Percentiles rank a stretch among this genome's conserved stretches.
Conservation (phyloP, 2,113 vertebrate species). For the Onychorhynchus coronatus region DNA sequence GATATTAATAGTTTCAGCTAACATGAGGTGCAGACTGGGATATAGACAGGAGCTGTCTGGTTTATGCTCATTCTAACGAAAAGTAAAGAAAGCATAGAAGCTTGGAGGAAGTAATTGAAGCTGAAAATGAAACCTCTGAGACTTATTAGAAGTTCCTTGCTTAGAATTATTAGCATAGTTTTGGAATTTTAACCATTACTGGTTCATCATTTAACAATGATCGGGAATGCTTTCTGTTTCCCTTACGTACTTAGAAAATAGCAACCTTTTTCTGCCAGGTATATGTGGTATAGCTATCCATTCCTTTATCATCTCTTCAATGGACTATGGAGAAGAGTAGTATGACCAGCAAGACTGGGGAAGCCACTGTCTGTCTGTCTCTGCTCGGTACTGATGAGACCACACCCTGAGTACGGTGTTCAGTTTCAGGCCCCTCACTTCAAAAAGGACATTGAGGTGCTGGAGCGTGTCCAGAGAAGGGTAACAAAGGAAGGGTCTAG, state of each 20-base stretch:
- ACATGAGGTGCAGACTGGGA: neutral
- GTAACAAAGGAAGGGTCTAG: neutral
- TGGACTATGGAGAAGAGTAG: neutral
- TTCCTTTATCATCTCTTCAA: neutral
- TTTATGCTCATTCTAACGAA: neutral
- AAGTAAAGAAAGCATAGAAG: neutral
- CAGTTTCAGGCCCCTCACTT: neutral
- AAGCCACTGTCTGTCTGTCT: neutral
- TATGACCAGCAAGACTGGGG: neutral
- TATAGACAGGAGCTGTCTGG: neutral
- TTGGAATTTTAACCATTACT: neutral
- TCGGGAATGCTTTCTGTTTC: neutral
- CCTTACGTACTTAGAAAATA: neutral
- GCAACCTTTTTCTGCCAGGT: neutral
- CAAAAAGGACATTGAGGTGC: neutral
- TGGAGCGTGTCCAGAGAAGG: neutral
- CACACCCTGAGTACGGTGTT: neutral
- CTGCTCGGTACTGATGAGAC: neutral
- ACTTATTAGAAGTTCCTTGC: neutral
- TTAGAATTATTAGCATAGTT: neutral
- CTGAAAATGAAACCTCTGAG: neutral
- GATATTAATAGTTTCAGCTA: neutral
- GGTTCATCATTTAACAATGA: neutral
- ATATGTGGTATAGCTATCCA: neutral
- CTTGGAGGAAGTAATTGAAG: neutral